Conservation (phyloP, 2,113 vertebrate species). For the Puma concolor region DNA sequence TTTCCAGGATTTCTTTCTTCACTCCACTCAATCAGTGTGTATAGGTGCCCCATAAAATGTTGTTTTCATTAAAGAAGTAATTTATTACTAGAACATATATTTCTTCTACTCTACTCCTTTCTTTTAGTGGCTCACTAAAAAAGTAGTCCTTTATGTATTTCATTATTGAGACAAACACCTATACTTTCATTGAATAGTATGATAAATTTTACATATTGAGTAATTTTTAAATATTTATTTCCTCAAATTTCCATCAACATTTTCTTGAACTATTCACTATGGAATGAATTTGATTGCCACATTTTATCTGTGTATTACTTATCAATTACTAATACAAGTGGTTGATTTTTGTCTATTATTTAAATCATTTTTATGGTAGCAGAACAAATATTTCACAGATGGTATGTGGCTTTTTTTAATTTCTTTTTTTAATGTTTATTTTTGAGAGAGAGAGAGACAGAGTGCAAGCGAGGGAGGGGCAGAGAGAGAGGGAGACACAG, state of each 20-base stretch:
- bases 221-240: conserved; percentile 14
- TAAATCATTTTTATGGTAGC: not conserved
- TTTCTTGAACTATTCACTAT: not conserved
- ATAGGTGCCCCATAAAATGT: not conserved
- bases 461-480: no score
- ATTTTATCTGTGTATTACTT: not conserved
- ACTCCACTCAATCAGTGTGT: not conserved
- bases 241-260: not conserved
- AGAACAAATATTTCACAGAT: not conserved
- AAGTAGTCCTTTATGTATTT: not conserved
- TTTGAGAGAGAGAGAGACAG: no score
- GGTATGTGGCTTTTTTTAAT: not conserved
- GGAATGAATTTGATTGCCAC: not conserved
- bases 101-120: not conserved
- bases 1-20: not conserved
- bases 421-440: no score
- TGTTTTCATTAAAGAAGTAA: not conserved
- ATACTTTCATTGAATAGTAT: not conserved
- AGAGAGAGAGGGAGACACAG: no score
- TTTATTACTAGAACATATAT: not conserved
- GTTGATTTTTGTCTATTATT: not conserved
- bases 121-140: not conserved
- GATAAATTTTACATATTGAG: not conserved
- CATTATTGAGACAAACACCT: not conserved
- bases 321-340: not conserved